A percentile compares a stretch with the other conserved stretches of the same genome.
Conservation (phyloP, 1,140 invertebrate genomes). For the Cherax destructor region DNA sequence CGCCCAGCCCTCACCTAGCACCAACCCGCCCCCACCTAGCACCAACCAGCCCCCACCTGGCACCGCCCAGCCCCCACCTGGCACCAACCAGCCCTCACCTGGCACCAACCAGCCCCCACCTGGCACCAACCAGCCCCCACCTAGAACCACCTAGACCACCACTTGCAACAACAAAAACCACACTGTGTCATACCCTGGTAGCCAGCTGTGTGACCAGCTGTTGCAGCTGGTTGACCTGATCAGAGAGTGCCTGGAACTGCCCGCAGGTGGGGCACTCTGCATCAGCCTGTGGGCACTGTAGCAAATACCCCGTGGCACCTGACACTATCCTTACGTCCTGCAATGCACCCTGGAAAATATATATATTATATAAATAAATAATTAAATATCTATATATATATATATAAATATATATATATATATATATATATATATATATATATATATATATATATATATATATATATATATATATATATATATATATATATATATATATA, state of each 20-base stretch:
- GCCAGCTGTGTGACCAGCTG: conserved; percentile 82
- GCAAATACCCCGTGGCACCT: conserved; percentile 88
- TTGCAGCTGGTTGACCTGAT: conserved; percentile 80
- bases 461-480: no score
- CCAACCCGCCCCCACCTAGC: no score
- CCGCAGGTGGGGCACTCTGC: conserved; percentile 92
- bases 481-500: background rate
- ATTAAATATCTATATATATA: no score
- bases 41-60: no score
- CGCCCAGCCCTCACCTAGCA: no score
- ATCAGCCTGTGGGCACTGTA: conserved; percentile 89
- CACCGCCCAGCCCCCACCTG: no score
- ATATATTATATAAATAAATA: background rate
- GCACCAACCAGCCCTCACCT: no score
- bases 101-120: no score
- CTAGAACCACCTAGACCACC: no score
- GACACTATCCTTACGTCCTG: conserved; percentile 90
- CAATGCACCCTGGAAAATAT: conserved; percentile 83
- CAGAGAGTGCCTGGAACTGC: conserved; percentile 80
- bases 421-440: background rate
- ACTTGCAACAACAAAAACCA: no score
- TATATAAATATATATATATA: background rate
- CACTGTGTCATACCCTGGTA: conserved; percentile 79
- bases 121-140: no score
- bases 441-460: background rate